Base-by-base conservation (phyloP, 1,140 invertebrate species). In the Aphaenogaster rudis region DNA sequence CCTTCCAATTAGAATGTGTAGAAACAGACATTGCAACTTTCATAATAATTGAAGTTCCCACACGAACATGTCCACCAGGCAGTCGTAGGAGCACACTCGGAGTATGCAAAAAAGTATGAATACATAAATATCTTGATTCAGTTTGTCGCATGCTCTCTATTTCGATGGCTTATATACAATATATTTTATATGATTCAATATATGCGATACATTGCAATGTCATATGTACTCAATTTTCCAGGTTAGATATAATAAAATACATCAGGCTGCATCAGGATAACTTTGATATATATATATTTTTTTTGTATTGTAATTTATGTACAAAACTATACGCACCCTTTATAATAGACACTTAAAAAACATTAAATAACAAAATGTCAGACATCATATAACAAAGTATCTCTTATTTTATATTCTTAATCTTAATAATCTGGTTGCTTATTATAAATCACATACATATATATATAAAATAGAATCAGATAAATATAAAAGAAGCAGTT, bases 1-100 rank as follows among this genome's bases (percentile, higher is more conserved):
- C 91, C 0, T 95, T 91, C 86, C 85, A 93, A 86, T 7, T 95
- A 1, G 86, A 94, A 67, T 95, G 94, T 61, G 42, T 84, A 3
- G 0, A 76, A 17, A 66, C 69, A 0, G 45, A 85, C 1, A 21
- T 92, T 64, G 88, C 80, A 28, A 92, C 90, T 7, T 93, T 93
- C 21, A 9, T 88, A 11, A 91, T 95, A 72, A 88, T 95, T 9
- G 17, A 92, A n/a, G 39, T 63, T 17, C 92, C 94, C 3, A 61
- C 42, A 52, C 84, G 81, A 15, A 64, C 36, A 1, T 95, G 94
- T 88, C 94, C 94, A 3, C 17, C 77, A 0, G 94, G 94, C 7
- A 95, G 92, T 66, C 91, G 91, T 1, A 88, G 93, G 78, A 94
- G 92, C 78, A 36, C 85, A 13, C 76, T 92, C 7, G 94, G 94